Evolutionary conservation across 2,797 vertebrate species (phyloP), one percentile per base, ranked within the genome.

Genomic region (Squalus acanthias): DNA sequence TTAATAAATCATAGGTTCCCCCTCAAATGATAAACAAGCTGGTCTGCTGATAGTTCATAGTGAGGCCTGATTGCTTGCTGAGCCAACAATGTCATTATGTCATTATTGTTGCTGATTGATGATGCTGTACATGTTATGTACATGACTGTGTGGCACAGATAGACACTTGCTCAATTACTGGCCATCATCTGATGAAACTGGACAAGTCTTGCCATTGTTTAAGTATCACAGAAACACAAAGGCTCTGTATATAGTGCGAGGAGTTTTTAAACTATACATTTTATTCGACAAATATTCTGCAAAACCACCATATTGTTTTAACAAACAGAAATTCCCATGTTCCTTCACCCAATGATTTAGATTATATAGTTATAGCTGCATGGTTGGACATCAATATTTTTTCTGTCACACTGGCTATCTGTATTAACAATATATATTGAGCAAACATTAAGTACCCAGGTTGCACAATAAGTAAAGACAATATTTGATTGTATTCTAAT

Each of bases 11-110:
- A 93, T 69, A 69, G n/a, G n/a, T 46, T 69, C 91, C 39, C n/a
- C 91, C 63, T 93, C 91, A 69, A 93, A 69, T 93, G n/a, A 69
- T 93, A n/a, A 93, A 93, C 91, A 93, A 93, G n/a, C 1, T 93
- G 63, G 39, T 69, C 91, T 93, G 8, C 91, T 69, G 63, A 93
- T 93, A 39, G n/a, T 69, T 93, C 91, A 69, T 17, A 46, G 63
- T 24, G 65, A 69, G 39, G 65, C 20, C n/a, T 39, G n/a, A 93
- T 46, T 69, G 91, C n/a, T 69, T 93, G 65, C 91, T 69, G 20
- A 69, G 65, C 91, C n/a, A 69, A 69, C 65, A 46, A 92, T 93
- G 91, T 67, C 63, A 67, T 93, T 93, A 69, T 93, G 91, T 69
- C 65, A 24, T 93, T 93, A 46, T 69, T 93, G 63, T 22, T 93